A percentile compares a stretch with the other conserved stretches of the same genome.
Evolutionary conservation across 2,113 vertebrate species (phyloP).

Genomic region (Orcinus orca): DNA sequence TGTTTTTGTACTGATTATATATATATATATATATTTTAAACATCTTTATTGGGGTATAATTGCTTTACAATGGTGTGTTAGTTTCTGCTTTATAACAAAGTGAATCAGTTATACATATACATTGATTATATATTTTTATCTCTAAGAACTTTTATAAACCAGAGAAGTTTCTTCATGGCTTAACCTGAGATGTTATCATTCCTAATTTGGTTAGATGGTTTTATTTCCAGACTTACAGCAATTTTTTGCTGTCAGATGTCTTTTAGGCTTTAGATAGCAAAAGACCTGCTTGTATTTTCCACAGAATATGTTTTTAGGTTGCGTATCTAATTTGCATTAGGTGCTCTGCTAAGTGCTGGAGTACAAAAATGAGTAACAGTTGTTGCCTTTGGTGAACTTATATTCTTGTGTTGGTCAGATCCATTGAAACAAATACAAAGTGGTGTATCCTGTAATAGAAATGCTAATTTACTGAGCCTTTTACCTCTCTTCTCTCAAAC

Average conservation of each 20-base stretch:
- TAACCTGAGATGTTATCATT: conserved; percentile 15
- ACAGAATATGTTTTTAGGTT: not conserved
- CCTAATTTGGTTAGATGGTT: conserved; percentile 14
- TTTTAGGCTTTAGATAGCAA: conserved; percentile 9
- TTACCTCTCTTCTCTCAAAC: not conserved
- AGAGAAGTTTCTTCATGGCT: conserved; percentile 43
- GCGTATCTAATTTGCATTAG: not conserved
- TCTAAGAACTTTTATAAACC: conserved; percentile 61
- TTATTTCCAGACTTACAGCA: not conserved
- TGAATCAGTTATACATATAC: too few species aligned
- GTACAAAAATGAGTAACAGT: not conserved
- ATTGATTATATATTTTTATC: conserved; percentile 60
- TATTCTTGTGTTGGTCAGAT: not conserved
- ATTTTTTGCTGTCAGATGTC: not conserved
- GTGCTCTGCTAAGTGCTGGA: not conserved
- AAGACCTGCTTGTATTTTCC: conserved; percentile 21
- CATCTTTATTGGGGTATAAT: too few species aligned
- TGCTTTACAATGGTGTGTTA: too few species aligned
- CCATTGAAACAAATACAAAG: not conserved
- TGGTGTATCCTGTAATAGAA: not conserved
- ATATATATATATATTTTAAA: conserved; percentile 7
- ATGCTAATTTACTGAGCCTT: not conserved
- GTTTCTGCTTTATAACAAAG: too few species aligned
- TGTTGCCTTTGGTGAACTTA: not conserved
- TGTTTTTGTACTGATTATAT: conserved; percentile 64